Base-by-base conservation (phyloP, 2,113 vertebrate genomes). In the Drymodes brunneopygia region DNA sequence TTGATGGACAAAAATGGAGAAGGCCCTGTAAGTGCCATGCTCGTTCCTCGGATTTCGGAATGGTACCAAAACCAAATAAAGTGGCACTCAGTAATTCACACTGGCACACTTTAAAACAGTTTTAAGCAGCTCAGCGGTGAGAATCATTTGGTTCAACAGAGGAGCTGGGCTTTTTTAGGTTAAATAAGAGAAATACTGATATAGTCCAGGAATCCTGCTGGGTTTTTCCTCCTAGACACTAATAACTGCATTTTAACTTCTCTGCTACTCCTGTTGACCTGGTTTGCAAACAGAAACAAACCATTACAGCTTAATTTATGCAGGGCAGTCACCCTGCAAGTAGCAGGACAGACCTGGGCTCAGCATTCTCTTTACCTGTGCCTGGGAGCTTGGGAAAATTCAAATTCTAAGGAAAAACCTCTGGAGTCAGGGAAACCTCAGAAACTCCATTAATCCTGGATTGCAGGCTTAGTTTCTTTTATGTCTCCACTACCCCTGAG, bases 221-320 rank as follows among this genome's bases (percentile, higher is more conserved):
- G 2, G 7, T 7, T 58, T 90, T 81, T 42, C 11, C 27, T 58
- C 36, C 88, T 40, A 33, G 47, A 42, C 69, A 64, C 11, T 54
- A 67, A 77, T 47, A 66, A 69, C 14, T 56, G 29, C 45, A 50
- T 89, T 92, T 94, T 58, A 72, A 77, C 40, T 61, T 77, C 67
- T 60, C 40, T 81, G 61, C 77, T 84, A 64, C 56, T 74, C 51
- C 9, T 20, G 33, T 4, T 44, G 58, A 81, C 79, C 82, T 88
- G 80, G 29, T 78, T 31, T 92, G 51, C n/a, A 83, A 95, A 80
- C 20, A 94, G 62, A 95, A 95, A 86, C 31, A 65, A 93, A 66
- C 31, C 19, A 73, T 66, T 87, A 62, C n/a, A 66, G 33, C 19
- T 40, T 56, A 42, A 73, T 36, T 75, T 33, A 25, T n/a, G 24